Evolutionary conservation across 2,113 vertebrate species (phyloP), one percentile per base, ranked within the genome.

Genomic region (Nesoenas mayeri): DNA sequence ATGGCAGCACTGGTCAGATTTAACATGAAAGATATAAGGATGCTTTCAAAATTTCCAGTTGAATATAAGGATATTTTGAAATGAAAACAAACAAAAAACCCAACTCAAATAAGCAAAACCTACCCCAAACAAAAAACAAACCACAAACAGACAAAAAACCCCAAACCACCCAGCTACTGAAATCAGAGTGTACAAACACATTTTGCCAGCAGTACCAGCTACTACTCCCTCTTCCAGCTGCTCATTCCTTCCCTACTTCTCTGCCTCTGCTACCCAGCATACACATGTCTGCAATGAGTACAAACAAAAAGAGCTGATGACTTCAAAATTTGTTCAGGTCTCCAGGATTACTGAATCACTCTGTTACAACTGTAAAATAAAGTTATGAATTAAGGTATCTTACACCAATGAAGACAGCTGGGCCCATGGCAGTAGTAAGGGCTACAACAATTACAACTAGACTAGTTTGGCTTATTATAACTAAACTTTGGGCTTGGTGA

Each of bases 251-350:
- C 3, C 1, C 16, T 67, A 25, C 31, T 88, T 65, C 54, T 88
- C 48, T 67, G 54, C 26, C 15, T 50, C 24, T 53, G 11, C 15
- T 58, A 21, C 14, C 5, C n/a, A 48, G 31, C 40, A 50, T 51
- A 26, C 2, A 1, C 3, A 21, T 19, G 26, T 40, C 40, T 92
- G 31, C 58, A 50, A 42, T 78, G 60, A 93, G 22, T 56, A 71
- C 11, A 80, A 86, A 66, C 47, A 69, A 60, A 88, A 95, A 58
- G 71, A 88, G 64, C 75, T 83, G 36, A 92, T 93, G 90, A 85
- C 47, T 90, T 66, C 60, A 86, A 66, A 90, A 80, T 40, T 25
- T 36, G 15, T 62, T 85, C 8, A 32, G 28, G 74, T 80, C 36
- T 79, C 42, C 54, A 77, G 67, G 47, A 72, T 58, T 58, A 85